phyloP scores from a whole-genome alignment of 2,888 invertebrate species.

The Erpobdella octoculata region DNA sequence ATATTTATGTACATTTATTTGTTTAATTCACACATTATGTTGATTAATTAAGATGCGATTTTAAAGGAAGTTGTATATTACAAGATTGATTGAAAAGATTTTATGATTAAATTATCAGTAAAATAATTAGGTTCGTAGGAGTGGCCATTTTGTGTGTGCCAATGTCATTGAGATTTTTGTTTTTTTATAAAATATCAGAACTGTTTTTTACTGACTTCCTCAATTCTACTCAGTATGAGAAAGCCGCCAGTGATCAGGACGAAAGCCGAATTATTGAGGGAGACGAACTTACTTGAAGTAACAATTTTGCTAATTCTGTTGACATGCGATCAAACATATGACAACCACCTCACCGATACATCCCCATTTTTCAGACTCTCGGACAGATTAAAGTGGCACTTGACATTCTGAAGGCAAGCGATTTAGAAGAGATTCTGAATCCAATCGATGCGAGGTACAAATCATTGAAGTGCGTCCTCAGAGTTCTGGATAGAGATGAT shows the following conservation, averaged over 20 bases:
- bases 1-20: not conserved
- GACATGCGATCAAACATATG: not conserved
- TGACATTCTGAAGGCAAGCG: conserved; percentile 48
- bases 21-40: too few relatives aligned
- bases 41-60: too few relatives aligned
- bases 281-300: conserved; percentile 54
- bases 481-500: conserved; percentile 44
- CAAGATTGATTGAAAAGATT: too few relatives aligned
- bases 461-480: conserved; percentile 51
- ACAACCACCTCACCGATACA: not conserved
- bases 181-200: not conserved
- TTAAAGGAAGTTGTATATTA: too few relatives aligned
- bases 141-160: too few relatives aligned
- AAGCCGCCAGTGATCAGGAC: conserved; percentile 54
- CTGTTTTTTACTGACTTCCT: not conserved
- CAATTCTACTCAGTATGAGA: conserved; percentile 49
- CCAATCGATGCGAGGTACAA: conserved; percentile 54
- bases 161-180: not conserved
- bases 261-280: conserved; percentile 49
- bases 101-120: too few relatives aligned
- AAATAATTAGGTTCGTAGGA: too few relatives aligned
- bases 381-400: conserved; percentile 55
- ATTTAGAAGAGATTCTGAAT: conserved; percentile 44
- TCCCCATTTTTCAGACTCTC: conserved; percentile 45
- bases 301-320: not conserved